Percentiles rank a stretch among this genome's conserved stretches.
phyloP scores from a whole-genome alignment of 1,140 invertebrate species.

The Lepidurus arcticus region DNA sequence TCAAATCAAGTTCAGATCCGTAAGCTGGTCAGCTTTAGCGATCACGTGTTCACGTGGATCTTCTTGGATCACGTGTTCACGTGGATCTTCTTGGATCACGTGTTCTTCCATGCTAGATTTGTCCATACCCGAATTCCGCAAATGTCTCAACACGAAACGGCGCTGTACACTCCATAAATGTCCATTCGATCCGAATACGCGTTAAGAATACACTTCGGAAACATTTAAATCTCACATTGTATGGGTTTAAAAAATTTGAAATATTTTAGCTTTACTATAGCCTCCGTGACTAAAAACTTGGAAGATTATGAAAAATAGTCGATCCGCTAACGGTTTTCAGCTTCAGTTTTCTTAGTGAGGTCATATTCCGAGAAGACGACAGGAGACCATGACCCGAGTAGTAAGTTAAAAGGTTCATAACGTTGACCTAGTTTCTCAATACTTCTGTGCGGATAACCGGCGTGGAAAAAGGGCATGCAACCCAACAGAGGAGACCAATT shows the following conservation, averaged over 20 bases:
- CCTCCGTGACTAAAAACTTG: constrained; percentile 25
- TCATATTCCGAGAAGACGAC: constrained; percentile 25
- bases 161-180: constrained; percentile 37
- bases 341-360: constrained; percentile 2
- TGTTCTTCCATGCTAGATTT: constrained; percentile 15
- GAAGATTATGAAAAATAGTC: neutral
- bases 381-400: constrained; percentile 17
- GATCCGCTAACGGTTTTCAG: neutral
- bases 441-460: neutral
- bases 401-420: constrained; percentile 19
- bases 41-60: neutral
- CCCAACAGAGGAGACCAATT: constrained; percentile 19
- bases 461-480: neutral
- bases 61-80: neutral
- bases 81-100: neutral
- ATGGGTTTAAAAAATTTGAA: neutral
- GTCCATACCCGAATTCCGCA: constrained; percentile 35
- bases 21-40: neutral
- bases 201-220: too few relatives aligned
- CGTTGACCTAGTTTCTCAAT: constrained; percentile 15
- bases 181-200: constrained; percentile 27
- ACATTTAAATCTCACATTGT: too few relatives aligned
- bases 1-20: constrained; percentile 11
- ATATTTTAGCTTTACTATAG: neutral
- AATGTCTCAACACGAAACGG: constrained; percentile 35